A percentile compares a stretch with the other conserved stretches of the same genome.
Evolutionary conservation across 1,140 invertebrate species (phyloP).

Genomic region (Paramacrobiotus metropolitanus): DNA sequence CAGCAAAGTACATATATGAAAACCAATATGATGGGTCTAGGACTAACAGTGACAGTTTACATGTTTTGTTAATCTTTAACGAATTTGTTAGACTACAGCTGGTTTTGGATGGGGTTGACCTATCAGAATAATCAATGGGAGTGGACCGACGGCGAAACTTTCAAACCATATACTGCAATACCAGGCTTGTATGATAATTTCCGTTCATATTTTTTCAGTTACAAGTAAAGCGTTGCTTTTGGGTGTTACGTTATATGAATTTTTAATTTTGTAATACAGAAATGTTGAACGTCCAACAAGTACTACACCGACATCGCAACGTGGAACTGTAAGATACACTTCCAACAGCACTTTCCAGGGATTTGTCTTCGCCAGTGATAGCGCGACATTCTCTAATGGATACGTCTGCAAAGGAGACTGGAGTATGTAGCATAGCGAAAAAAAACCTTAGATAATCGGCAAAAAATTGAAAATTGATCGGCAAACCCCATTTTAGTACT

Average conservation of each 20-base stretch:
- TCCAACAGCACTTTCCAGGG: neutral
- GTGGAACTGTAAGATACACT: neutral
- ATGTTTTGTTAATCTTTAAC: no score
- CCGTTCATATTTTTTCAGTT: neutral
- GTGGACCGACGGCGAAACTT: neutral
- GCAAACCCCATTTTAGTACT: neutral
- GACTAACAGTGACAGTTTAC: no score
- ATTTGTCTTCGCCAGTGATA: neutral
- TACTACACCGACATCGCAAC: neutral
- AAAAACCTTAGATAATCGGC: neutral
- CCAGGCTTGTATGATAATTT: neutral
- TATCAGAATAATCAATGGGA: neutral
- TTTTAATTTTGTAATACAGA: neutral
- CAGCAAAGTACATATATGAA: no score
- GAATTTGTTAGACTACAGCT: neutral
- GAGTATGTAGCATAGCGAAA: neutral
- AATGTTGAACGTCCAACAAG: neutral
- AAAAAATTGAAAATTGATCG: neutral
- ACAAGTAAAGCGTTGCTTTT: neutral
- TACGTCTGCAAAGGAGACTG: neutral
- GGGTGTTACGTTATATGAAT: neutral
- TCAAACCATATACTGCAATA: neutral
- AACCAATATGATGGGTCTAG: no score
- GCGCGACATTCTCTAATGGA: neutral
- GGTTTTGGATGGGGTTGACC: neutral